Conservation (phyloP, 2,113 vertebrate genomes). For the Danio rerio region GRCz12tu NC_133195.1:45498501-45499000, state of each 20-base stretch:
- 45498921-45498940: no score
- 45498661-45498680: slow-evolving; percentile 50
- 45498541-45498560: background rate
- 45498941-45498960: no score
- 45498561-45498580: background rate
- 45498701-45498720: slow-evolving; percentile 27
- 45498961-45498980: no score
- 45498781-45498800: background rate
- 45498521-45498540: slow-evolving; percentile 19
- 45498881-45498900: no score
- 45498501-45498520: slow-evolving; percentile 12
- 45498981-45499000: no score
- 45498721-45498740: background rate
- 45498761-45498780: background rate
- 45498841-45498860: no score
- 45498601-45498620: slow-evolving; percentile 26
- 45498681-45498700: slow-evolving; percentile 52
- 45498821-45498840: background rate
- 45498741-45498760: slow-evolving; percentile 44
- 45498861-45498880: no score
- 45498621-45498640: slow-evolving; percentile 37
- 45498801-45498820: background rate
- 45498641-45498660: slow-evolving; percentile 39
- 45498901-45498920: no score
- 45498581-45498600: slow-evolving; percentile 10